Conservation (phyloP, 1,140 invertebrate genomes). For the Eueides isabella region DNA sequence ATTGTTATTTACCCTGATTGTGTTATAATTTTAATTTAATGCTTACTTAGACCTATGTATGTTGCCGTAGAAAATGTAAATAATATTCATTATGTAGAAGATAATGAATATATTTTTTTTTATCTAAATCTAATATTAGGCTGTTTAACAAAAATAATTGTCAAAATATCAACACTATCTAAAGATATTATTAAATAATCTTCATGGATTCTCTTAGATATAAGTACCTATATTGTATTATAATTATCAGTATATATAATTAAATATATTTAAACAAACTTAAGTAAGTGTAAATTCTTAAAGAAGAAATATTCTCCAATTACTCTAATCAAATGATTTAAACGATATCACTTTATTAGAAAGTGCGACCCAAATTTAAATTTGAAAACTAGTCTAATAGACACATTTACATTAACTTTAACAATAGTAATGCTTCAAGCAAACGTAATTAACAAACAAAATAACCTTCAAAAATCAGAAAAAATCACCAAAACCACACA, state of each 20-base stretch:
- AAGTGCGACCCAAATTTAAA: not conserved
- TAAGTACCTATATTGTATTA: too few relatives aligned
- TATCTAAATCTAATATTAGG: not conserved
- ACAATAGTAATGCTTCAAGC: not conserved
- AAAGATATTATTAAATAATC: not conserved
- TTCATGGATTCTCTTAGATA: too few relatives aligned
- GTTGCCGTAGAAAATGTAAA: too few relatives aligned
- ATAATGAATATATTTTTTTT: not conserved
- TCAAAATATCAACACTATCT: not conserved
- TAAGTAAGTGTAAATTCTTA: too few relatives aligned
- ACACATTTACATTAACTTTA: not conserved
- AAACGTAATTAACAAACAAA: not conserved
- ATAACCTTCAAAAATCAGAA: not conserved
- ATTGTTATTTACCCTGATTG: too few relatives aligned
- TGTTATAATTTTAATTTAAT: too few relatives aligned
- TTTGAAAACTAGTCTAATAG: not conserved
- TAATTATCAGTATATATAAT: too few relatives aligned
- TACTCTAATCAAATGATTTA: too few relatives aligned
- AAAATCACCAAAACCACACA: not conserved
- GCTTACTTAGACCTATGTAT: too few relatives aligned
- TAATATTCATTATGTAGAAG: too few relatives aligned
- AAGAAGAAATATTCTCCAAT: too few relatives aligned
- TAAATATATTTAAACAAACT: too few relatives aligned
- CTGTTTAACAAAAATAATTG: not conserved
- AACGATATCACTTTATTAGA: not conserved